Conservation (phyloP, 2,113 vertebrate species). For the Channa maculata region DNA sequence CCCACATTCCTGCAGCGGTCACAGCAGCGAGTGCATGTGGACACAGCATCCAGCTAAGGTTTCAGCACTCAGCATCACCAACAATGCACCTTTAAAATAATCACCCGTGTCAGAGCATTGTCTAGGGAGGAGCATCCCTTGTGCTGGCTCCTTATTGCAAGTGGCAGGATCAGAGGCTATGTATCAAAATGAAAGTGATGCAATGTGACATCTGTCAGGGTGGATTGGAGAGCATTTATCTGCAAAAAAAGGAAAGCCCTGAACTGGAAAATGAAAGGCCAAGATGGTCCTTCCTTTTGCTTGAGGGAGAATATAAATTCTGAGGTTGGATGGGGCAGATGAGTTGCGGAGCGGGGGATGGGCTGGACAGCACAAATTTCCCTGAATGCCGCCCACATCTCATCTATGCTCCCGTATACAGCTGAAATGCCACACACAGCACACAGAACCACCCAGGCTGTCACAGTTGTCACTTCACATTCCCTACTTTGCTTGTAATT, state of each 20-base stretch:
- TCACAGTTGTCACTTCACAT: slow-evolving; percentile 1
- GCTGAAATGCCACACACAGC: slow-evolving; percentile 10
- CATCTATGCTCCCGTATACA: slow-evolving; percentile 13
- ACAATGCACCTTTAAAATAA: slow-evolving; percentile 83
- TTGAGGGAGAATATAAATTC: slow-evolving; percentile 76
- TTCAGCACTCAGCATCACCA: slow-evolving; percentile 59
- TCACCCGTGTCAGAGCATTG: slow-evolving; percentile 77
- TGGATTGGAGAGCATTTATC: slow-evolving; percentile 84
- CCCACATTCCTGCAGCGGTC: slow-evolving; percentile 44
- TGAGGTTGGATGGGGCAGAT: slow-evolving; percentile 64
- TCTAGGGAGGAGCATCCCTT: slow-evolving; percentile 73
- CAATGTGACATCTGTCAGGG: slow-evolving; percentile 86
- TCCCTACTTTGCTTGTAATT: slow-evolving; percentile 23
- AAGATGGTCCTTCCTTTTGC: slow-evolving; percentile 77
- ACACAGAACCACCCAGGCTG: slow-evolving; percentile 1
- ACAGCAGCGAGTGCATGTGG: slow-evolving; percentile 10
- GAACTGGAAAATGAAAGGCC: slow-evolving; percentile 89
- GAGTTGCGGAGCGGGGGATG: slow-evolving; percentile 49
- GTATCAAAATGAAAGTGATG: slow-evolving; percentile 82
- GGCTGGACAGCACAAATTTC: slow-evolving; percentile 51
- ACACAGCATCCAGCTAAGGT: slow-evolving; percentile 44
- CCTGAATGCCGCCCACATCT: slow-evolving; percentile 54
- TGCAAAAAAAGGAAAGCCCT: slow-evolving; percentile 80
- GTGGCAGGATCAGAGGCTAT: slow-evolving; percentile 86
- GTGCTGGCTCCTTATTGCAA: slow-evolving; percentile 82